Percentiles rank a stretch among this genome's conserved stretches.
Conservation (phyloP, 1,140 invertebrate genomes). For the Thaumatotibia leucotreta region DNA sequence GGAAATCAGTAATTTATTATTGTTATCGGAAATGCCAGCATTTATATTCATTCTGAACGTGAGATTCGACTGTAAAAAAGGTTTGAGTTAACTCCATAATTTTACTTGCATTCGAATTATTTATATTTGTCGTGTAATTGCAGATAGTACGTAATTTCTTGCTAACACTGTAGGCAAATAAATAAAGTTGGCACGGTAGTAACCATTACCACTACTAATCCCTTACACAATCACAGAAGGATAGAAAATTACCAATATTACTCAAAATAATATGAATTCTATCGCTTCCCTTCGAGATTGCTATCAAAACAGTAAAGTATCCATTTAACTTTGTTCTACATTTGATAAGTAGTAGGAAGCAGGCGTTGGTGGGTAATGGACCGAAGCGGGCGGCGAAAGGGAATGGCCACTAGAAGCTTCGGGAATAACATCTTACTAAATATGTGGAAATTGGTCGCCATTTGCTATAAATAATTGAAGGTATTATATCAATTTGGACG, state of each 20-base stretch:
- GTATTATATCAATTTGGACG: too few relatives aligned
- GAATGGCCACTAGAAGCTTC: not conserved
- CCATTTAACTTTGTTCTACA: slow-evolving; percentile 8
- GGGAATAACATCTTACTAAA: not conserved
- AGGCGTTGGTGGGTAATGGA: slow-evolving; percentile 2
- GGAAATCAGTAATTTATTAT: not conserved
- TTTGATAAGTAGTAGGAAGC: slow-evolving; percentile 8
- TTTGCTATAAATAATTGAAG: not conserved
- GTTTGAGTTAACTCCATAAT: not conserved
- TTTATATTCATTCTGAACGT: not conserved
- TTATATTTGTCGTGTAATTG: slow-evolving; percentile 1
- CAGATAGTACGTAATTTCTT: not conserved
- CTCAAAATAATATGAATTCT: slow-evolving; percentile 9
- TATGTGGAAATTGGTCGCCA: not conserved
- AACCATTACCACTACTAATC: not conserved
- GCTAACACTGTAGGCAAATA: not conserved
- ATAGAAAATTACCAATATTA: slow-evolving; percentile 13
- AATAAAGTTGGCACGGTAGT: slow-evolving; percentile 4
- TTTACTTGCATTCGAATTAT: not conserved
- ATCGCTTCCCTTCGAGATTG: not conserved
- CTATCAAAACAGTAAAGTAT: slow-evolving; percentile 8
- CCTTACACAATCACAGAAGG: not conserved
- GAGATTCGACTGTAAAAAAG: not conserved
- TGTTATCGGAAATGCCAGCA: not conserved
- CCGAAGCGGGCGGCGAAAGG: not conserved